phyloP scores from a whole-genome alignment of 2,888 invertebrate genomes.

The Melolontha melolontha region DNA sequence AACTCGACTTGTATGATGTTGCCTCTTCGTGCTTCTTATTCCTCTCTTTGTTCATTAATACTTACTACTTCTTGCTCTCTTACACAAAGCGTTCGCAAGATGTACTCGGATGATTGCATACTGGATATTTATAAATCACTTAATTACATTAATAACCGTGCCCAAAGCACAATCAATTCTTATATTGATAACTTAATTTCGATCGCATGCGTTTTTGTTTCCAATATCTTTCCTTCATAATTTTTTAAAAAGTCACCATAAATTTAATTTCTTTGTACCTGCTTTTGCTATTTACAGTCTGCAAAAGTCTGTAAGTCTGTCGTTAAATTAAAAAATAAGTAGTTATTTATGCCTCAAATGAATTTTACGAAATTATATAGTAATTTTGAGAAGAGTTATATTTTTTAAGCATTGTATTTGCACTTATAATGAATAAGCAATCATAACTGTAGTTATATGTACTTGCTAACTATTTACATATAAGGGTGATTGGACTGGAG shows the following conservation, averaged over 20 bases:
- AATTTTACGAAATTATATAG: too few species aligned
- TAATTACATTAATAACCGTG: constrained; percentile 43
- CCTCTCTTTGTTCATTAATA: constrained; percentile 23
- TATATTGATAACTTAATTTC: constrained; percentile 41
- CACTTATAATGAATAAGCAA: too few species aligned
- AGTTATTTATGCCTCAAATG: background rate
- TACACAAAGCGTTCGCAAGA: constrained; percentile 13
- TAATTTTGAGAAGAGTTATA: too few species aligned
- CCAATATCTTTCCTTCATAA: constrained; percentile 3
- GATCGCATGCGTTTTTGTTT: constrained; percentile 24
- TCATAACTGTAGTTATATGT: too few species aligned
- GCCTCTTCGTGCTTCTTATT: constrained; percentile 1
- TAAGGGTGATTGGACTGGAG: too few species aligned
- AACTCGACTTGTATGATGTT: constrained; percentile 8
- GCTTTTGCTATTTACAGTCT: too few species aligned
- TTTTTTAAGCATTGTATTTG: too few species aligned
- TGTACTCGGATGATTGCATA: constrained; percentile 33
- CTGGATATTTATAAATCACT: constrained; percentile 43
- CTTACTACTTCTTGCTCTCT: constrained; percentile 28
- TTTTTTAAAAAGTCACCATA: background rate
- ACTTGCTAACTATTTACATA: too few species aligned
- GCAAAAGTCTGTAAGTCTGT: background rate
- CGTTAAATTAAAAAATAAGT: constrained; percentile 9
- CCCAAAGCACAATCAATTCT: constrained; percentile 34
- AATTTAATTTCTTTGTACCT: background rate